Evolutionary conservation across 2,113 vertebrate genomes (phyloP), one percentile per base, ranked within the genome.

Genomic region (Rafetus swinhoei): DNA sequence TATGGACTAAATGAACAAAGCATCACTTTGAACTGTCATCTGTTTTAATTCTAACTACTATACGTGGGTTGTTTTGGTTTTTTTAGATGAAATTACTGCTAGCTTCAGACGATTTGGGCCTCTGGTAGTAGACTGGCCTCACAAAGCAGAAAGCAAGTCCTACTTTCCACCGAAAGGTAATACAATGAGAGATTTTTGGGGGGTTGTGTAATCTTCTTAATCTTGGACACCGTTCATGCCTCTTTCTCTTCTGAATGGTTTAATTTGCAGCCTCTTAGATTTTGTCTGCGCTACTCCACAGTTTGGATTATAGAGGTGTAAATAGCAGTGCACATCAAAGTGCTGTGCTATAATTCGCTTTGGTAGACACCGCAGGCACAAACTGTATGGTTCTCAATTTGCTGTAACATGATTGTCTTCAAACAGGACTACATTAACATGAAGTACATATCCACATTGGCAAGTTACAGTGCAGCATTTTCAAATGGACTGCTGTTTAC

Each of bases 81-180:
- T 76, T 92, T 84, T 95, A 99, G 99, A 99, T 98, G 99, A 99
- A 98, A 99, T 99, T 97, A 99, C 99, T 90, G 99, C 99, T 88
- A 99, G 99, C 96, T 99, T 99, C 98, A 99, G 99, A 84, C 98
- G 99, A 95, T 99, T 99, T 83, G 99, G 99, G 79, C 99, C 99
- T 97, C 98, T 99, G 98, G 99, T 99, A 85, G 99, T 99, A 87
- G 99, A 99, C 95, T 99, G 99, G 99, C 99, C 99, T 72, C 99
- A 99, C 97, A 99, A 99, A 98, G 99, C 99, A 62, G 99, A 99
- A 98, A 99, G 99, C 98, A 99, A 99, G 91, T 99, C 99, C 82
- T 99, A 99, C 97, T 99, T 99, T 95, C 99, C 99, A 92, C 99
- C 99, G 80, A 99, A 99, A 99, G 99, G 99, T 99, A 99, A 94